Evolutionary conservation across 2,888 invertebrate species (phyloP), one percentile per base, ranked within the genome.

Genomic region (Drosophila anomelani): DNA sequence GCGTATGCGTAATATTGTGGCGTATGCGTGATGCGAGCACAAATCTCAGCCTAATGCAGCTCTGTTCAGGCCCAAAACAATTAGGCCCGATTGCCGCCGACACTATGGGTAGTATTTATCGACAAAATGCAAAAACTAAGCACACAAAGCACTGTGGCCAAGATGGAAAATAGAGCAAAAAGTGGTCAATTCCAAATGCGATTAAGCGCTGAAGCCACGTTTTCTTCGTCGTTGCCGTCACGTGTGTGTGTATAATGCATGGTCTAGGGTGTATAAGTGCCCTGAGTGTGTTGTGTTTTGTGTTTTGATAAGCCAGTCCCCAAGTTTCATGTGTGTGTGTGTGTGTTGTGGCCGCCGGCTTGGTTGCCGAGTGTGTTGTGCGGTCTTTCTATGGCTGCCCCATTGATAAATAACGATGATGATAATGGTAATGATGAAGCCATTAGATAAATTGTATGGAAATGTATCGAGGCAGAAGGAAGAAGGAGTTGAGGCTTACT

Each of bases 231-330:
- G 34, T 26, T 10, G 47, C 36, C 44, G 62, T 69, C 83, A 80
- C 78, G 85, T 80, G 88, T 59, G 38, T 49, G 49, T 49, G 47
- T 46, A 9, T 26, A 6, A 6, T 6, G 44, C 8, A 23, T 43
- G 12, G 47, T 26, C 26, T 4, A 26, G 26, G 26, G 26, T 26
- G 26, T 26, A 26, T 26, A 4, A 26, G 26, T 26, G 26, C 26
- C 23, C 23, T 23, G 29, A 29, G 23, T 57, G 36, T 46, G n/a
- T 64, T 74, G 47, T 61, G 55, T 74, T 66, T 74, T 74, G 74
- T 83, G 82, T 85, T 85, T 85, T 83, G 82, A 85, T 83, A 80
- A 87, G 78, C 68, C 70, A 68, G 59, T 34, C 49, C 49, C 59
- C 72, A 58, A 59, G 60, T 86, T 80, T 77, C 71, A 80, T 60